A percentile compares a stretch with the other conserved stretches of the same genome.
Conservation (phyloP, 2,113 vertebrate species). For the Lethenteron reissneri region DNA sequence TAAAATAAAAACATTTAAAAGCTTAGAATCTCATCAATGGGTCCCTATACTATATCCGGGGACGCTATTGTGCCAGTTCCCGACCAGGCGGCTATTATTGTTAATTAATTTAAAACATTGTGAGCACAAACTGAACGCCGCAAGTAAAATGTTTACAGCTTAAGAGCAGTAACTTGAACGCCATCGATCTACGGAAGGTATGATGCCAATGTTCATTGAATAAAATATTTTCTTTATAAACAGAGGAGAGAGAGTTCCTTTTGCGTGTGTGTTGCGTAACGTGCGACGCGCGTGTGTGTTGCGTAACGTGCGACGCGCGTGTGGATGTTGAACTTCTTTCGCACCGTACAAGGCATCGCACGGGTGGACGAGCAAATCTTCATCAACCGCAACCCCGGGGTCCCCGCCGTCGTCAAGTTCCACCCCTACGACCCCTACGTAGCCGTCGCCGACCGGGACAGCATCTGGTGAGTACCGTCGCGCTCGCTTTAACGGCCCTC, state of each 20-base stretch:
- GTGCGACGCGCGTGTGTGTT: background rate
- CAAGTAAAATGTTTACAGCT: no score
- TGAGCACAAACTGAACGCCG: no score
- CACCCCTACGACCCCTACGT: conserved; percentile 87
- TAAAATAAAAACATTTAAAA: no score
- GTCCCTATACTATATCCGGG: no score
- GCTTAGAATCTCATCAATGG: no score
- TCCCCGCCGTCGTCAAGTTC: conserved; percentile 86
- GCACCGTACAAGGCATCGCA: conserved; percentile 35
- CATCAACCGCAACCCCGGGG: conserved; percentile 82
- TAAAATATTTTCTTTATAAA: background rate
- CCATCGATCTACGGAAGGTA: no score
- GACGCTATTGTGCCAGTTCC: no score
- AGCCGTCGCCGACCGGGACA: conserved; percentile 85
- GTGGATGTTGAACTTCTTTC: background rate
- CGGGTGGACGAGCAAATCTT: conserved; percentile 91
- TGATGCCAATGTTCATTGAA: no score
- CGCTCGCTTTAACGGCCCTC: background rate
- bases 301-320: background rate
- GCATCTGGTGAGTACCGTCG: conserved; percentile 46
- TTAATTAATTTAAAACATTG: no score
- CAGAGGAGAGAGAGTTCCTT: background rate
- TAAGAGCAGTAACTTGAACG: no score
- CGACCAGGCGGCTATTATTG: no score
- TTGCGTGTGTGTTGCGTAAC: background rate